Evolutionary conservation across 1,140 invertebrate genomes (phyloP).

Genomic region (Anastrepha ludens): DNA sequence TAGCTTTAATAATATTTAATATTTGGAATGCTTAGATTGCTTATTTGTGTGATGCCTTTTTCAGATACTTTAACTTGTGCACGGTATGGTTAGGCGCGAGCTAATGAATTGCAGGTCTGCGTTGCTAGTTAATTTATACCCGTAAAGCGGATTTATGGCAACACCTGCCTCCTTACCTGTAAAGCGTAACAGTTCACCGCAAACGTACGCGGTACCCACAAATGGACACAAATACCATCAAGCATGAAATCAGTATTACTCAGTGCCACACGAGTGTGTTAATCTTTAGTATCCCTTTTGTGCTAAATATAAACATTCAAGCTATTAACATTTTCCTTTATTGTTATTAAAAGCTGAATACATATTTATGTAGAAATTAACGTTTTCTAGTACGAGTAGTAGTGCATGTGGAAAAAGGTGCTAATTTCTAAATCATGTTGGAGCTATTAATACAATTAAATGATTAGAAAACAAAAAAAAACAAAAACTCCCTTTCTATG

Average conservation of each 20-base stretch:
- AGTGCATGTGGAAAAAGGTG: not conserved
- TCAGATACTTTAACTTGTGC: not conserved
- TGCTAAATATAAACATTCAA: not conserved
- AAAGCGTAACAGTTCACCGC: not conserved
- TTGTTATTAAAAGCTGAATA: not conserved
- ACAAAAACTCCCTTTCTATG: not conserved
- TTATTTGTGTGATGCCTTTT: too few species aligned
- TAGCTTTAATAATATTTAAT: too few species aligned
- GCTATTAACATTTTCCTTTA: not conserved
- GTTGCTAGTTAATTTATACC: conserved; percentile 14
- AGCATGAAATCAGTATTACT: not conserved
- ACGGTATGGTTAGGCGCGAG: not conserved
- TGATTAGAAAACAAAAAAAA: too few species aligned
- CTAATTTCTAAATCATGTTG: not conserved
- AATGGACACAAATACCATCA: not conserved
- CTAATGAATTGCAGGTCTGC: conserved; percentile 27
- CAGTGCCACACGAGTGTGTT: too few species aligned
- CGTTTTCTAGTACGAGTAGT: not conserved
- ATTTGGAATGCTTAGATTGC: too few species aligned
- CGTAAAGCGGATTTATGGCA: not conserved
- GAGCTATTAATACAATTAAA: not conserved
- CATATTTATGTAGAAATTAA: not conserved
- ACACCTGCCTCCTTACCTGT: not conserved
- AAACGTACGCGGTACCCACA: not conserved
- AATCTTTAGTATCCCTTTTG: too few species aligned